phyloP scores from a whole-genome alignment of 2,113 vertebrate genomes.

The Anthoscopus minutus region DNA sequence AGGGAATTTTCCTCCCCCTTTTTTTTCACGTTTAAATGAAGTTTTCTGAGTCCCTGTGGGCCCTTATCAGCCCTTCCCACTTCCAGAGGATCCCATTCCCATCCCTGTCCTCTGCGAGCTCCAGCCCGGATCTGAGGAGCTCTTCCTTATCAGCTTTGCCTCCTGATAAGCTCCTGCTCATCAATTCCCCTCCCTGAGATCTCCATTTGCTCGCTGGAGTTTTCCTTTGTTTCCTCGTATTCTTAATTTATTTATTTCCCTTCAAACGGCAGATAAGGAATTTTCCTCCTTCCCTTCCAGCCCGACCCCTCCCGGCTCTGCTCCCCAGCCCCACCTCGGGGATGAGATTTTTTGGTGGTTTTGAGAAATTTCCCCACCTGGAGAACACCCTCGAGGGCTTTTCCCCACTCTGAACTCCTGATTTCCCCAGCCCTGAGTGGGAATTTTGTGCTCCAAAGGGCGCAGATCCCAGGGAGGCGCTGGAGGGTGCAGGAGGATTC shows the following conservation, averaged over 20 bases:
- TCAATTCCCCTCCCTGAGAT: slow-evolving; percentile 6
- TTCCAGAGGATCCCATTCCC: slow-evolving; percentile 42
- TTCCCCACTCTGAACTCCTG: neutral
- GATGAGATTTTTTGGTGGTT: neutral
- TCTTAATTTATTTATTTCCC: neutral
- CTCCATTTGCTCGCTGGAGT: neutral
- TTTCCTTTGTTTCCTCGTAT: neutral
- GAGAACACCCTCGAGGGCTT: neutral
- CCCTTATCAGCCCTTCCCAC: slow-evolving; percentile 30
- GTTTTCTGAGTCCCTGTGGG: neutral
- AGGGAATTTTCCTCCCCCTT: rapidly evolving
- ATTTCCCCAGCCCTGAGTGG: neutral
- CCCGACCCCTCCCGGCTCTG: neutral
- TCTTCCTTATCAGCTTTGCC: slow-evolving; percentile 31
- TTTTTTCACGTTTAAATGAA: neutral
- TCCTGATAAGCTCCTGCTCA: slow-evolving; percentile 49
- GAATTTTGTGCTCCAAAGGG: rapidly evolving
- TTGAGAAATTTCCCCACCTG: neutral
- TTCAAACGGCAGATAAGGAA: neutral
- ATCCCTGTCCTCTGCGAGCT: neutral
- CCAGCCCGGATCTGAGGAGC: slow-evolving; percentile 7
- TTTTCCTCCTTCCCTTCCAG: neutral
- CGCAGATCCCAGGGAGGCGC: neutral
- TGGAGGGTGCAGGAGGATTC: neutral
- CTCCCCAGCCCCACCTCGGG: neutral